Evolutionary conservation across 2,113 vertebrate species (phyloP), one percentile per base, ranked within the genome.

Genomic region (Cyanocitta stelleri): DNA sequence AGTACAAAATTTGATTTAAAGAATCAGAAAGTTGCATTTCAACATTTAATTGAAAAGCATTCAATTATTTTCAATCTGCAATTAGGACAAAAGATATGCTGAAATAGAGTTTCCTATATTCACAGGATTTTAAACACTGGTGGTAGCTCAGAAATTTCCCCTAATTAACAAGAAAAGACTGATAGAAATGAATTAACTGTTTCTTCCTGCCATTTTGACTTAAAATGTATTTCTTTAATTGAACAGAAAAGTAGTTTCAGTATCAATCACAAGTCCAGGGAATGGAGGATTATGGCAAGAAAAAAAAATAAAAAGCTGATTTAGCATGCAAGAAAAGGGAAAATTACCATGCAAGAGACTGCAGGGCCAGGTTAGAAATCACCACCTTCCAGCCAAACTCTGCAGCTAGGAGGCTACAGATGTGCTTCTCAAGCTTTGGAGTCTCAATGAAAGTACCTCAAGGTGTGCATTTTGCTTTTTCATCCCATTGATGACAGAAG

Each of bases 141-240:
- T 13, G 6, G 43, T 51, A 71, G 41, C 79, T 88, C 67, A 74
- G 83, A 94, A 88, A 24, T 67, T 67, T 80, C 27, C n/a, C 48
- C 27, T 90, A 78, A 89, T 84, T 90, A 87, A 90, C 33, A 43
- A 78, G 35, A 84, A 85, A 87, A 67, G 59, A 52, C 27, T 44
- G 51, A 93, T 58, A 24, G 48, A 48, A 48, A 48, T 23, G 22
- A 48, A 48, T 13, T 23, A 48, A 23, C 22, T 48, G 48, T 48
- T 63, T 90, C 52, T 80, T 67, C 41, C 52, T 75, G 54, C 13
- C 7, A 22, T 48, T 89, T 83, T 52, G 52, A 86, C 61, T 90
- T 80, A 67, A 86, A 94, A 89, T 18, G 6, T 81, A 63, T 76
- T 87, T 86, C 69, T 81, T 95, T 94, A 94, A 85, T 81, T 75